A percentile compares a stretch with the other conserved stretches of the same genome.
Conservation (phyloP, 2,888 invertebrate species). For the Zhengitettix transpicula region DNA sequence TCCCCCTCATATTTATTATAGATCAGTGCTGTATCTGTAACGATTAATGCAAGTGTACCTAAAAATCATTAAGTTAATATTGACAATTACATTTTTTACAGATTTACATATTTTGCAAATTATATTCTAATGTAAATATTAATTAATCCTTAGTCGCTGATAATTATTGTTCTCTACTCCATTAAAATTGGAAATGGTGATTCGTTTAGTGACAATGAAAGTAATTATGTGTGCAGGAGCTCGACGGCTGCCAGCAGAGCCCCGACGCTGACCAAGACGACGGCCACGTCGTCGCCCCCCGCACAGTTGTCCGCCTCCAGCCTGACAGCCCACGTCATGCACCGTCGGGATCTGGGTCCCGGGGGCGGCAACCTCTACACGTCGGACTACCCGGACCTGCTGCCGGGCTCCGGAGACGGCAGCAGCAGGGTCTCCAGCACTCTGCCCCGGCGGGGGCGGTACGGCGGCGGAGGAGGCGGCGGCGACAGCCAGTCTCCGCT, state of each 20-base stretch:
- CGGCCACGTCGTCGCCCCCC: slow-evolving; percentile 18
- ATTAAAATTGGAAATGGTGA: too few species aligned
- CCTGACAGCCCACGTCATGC: slow-evolving; percentile 17
- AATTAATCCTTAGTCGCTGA: too few species aligned
- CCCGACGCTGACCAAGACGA: slow-evolving; percentile 6
- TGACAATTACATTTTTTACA: too few species aligned
- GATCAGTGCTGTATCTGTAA: too few species aligned
- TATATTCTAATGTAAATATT: too few species aligned
- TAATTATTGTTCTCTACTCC: too few species aligned
- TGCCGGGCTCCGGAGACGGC: slow-evolving; percentile 24
- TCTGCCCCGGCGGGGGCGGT: slow-evolving; percentile 30
- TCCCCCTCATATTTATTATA: too few species aligned
- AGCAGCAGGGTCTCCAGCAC: slow-evolving; percentile 31
- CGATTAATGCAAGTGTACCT: too few species aligned
- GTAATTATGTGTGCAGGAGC: not conserved
- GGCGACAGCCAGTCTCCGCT: slow-evolving; percentile 53
- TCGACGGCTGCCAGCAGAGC: slow-evolving; percentile 4
- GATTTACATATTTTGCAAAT: too few species aligned
- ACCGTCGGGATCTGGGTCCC: slow-evolving; percentile 18
- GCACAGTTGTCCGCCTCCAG: not conserved
- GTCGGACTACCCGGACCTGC: slow-evolving; percentile 32
- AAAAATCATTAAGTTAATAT: too few species aligned
- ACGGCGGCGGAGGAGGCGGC: slow-evolving; percentile 1
- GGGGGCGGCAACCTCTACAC: slow-evolving; percentile 20
- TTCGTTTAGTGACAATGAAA: too few species aligned